Conservation (phyloP, 2,797 vertebrate species). For the Neopelma chrysocephalum region DNA sequence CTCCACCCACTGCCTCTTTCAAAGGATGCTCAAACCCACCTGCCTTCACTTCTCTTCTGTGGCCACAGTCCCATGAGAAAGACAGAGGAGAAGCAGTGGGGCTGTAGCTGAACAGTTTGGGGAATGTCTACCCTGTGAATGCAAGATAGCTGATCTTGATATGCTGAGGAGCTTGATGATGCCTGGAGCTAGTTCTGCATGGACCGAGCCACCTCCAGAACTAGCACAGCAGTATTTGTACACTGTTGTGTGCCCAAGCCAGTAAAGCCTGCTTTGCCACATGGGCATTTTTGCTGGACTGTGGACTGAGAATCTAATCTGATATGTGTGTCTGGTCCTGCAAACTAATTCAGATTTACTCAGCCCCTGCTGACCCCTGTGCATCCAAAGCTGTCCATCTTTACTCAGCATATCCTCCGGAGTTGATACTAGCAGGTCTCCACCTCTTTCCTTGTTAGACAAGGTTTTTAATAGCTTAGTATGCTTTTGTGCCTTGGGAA, state of each 20-base stretch:
- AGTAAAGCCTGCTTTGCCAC: neutral
- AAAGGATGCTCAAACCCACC: neutral
- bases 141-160: neutral
- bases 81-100: neutral
- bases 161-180: neutral
- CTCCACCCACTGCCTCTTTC: neutral
- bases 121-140: neutral
- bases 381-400: neutral
- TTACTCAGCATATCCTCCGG: neutral
- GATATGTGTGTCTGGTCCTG: neutral
- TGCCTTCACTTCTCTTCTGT: neutral
- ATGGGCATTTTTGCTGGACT: neutral
- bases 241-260: neutral
- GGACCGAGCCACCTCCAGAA: neutral
- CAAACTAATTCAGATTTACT: neutral
- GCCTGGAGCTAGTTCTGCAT: neutral
- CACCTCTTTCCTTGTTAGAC: neutral
- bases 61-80: neutral
- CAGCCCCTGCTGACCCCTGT: neutral
- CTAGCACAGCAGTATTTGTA: neutral
- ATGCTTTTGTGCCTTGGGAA: neutral
- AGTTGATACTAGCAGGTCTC: neutral
- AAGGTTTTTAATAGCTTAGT: neutral
- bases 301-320: neutral
- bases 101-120: neutral